Percentiles rank a stretch among this genome's conserved stretches.
Conservation (phyloP, 2,797 vertebrate genomes). For the Acipenser transmontanus region DNA sequence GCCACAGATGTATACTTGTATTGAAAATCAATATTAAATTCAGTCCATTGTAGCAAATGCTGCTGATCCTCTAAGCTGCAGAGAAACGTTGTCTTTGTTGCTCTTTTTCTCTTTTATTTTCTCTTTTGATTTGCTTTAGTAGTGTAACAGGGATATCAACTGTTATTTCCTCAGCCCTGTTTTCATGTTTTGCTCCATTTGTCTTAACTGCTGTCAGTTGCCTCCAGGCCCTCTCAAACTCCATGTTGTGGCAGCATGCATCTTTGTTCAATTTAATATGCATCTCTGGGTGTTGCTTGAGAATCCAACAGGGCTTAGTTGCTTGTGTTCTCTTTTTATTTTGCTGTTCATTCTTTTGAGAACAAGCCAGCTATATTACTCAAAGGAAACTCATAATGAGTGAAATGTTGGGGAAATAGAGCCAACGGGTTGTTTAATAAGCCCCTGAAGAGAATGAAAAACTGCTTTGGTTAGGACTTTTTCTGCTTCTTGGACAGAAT, state of each 20-base stretch:
- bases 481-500: neutral
- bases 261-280: fast-evolving
- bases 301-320: constrained; percentile 1
- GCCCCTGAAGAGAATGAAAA: constrained; percentile 13
- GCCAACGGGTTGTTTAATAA: neutral
- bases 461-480: constrained; percentile 33
- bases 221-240: constrained; percentile 18
- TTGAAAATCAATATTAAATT: neutral
- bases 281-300: neutral
- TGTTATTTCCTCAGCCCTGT: constrained; percentile 24
- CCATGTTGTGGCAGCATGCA: fast-evolving
- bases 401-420: constrained; percentile 1
- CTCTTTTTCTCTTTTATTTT: constrained; percentile 19
- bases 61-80: neutral
- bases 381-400: constrained; percentile 5
- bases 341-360: neutral
- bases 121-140: constrained; percentile 14
- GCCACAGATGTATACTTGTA: neutral
- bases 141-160: neutral
- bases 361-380: neutral
- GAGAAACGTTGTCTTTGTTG: constrained; percentile 26
- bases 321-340: neutral
- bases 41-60: neutral
- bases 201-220: constrained; percentile 19
- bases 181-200: constrained; percentile 29